These are phyloP conservation scores for Acanthis flammea DNA, from an alignment of 2,797 vertebrate species.

Conservation along the genomic window DNA sequence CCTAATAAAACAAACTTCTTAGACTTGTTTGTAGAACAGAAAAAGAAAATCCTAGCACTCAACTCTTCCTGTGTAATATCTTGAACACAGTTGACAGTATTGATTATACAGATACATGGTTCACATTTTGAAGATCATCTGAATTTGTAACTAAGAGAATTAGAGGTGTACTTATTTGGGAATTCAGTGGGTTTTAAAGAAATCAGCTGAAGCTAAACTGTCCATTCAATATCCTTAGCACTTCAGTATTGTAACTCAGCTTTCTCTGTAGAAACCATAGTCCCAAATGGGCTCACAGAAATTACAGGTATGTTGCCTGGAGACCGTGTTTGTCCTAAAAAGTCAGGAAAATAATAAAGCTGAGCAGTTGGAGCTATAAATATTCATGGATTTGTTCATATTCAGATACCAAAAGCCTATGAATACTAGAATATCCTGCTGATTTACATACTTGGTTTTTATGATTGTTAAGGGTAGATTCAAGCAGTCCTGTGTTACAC, in stretches of 20 bases:
- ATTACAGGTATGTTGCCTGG: accelerated
- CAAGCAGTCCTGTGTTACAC: neutral
- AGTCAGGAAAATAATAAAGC: neutral
- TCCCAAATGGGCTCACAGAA: neutral
- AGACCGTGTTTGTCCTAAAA: neutral
- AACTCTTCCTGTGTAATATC: neutral
- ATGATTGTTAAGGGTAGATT: neutral
- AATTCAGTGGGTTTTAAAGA: neutral
- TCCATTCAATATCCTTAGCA: neutral
- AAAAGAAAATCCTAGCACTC: neutral
- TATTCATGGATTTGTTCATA: neutral
- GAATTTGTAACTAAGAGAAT: neutral
- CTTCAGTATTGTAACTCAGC: accelerated
- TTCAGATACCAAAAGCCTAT: neutral
- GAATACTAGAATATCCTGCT: neutral
- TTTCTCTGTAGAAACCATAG: neutral
- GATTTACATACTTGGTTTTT: neutral
- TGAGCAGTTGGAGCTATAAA: neutral
- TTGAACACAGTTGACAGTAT: neutral
- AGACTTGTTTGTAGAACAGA: neutral
- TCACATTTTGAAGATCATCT: neutral
- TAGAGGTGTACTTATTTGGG: neutral
- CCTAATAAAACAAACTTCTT: neutral
- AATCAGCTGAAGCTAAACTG: neutral
- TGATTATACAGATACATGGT: neutral